These are phyloP conservation scores for Sorex fumeus DNA, from an alignment of 2,113 vertebrate species.

Conservation along the genomic window DNA sequence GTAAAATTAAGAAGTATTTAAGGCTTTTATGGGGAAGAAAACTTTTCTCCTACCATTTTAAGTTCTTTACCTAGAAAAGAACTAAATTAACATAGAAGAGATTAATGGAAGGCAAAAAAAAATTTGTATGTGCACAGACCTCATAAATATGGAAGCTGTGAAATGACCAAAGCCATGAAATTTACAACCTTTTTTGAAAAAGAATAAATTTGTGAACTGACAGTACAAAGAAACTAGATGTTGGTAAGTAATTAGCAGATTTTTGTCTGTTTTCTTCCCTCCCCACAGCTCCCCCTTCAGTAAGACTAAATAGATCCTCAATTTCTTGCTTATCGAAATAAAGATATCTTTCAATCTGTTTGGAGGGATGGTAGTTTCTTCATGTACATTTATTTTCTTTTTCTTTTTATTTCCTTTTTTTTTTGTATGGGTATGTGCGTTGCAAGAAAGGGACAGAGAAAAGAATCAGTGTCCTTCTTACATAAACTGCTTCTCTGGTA, in stretches of 20 bases:
- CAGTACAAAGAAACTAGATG: background rate
- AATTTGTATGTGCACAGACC: background rate
- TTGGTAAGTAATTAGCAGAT: background rate
- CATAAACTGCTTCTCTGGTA: background rate
- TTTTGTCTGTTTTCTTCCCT: background rate
- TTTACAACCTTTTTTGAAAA: background rate
- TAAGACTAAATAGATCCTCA: background rate
- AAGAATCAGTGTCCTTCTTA: background rate
- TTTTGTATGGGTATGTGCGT: background rate
- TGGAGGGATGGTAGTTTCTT: background rate
- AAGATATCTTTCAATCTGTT: background rate
- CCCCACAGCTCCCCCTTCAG: too few relatives aligned
- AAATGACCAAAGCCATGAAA: background rate
- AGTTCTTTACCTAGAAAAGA: background rate
- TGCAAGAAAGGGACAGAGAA: background rate
- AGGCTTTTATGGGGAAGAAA: background rate
- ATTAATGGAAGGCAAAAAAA: background rate
- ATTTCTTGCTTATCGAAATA: background rate
- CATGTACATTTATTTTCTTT: background rate
- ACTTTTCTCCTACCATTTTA: background rate
- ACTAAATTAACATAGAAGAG: background rate
- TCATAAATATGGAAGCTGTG: background rate
- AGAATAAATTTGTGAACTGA: background rate
- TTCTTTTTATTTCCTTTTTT: background rate
- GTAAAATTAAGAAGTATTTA: background rate